Evolutionary conservation across 2,797 vertebrate genomes (phyloP), one percentile per base, ranked within the genome.

Genomic region (Arnoldichthys spilopterus): DNA sequence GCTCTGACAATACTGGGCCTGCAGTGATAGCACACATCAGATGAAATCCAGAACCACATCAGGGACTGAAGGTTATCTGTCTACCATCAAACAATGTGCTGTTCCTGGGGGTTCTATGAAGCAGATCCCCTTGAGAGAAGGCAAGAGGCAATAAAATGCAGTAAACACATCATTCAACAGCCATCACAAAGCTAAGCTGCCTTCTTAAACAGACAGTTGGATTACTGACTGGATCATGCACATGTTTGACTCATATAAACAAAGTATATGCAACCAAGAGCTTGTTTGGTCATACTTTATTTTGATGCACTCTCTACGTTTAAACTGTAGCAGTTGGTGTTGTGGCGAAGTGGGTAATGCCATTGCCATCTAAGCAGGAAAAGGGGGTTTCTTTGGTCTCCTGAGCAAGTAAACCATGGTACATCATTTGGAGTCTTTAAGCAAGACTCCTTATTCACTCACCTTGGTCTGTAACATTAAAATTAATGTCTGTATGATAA

Each of bases 61-160:
- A 43, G 40, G 20, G 16, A 15, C 32, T 75, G 40, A 63, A 51
- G 66, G 58, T 71, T 67, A 71, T 82, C 53, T 78, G 58, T 59
- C 61, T 43, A 49, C 45, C 54, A 28, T 78, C 71, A 74, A 75
- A 76, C 15, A 70, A 24, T 58, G 22, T 30, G 45, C 53, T 11
- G 70, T 70, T 73, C 56, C 49, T 75, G 9, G 8, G 0, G 76
- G 66, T 37, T 40, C 32, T 26, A 28, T 32, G 43, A 68, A 26
- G 18, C 69, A 16, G 22, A 15, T 47, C 40, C 64, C 47, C 22
- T 61, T 78, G 12, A 70, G 54, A 74, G 40, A 74, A 49, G 28
- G 22, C 70, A 51, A 70, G 56, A 74, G 69, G 70, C 63, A 18
- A 78, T 70, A 51, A 30, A 32, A 53, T 69, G 24, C 26, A 28